phyloP scores from a whole-genome alignment of 2,797 vertebrate species.

The Crocodylus rhombifer region DNA sequence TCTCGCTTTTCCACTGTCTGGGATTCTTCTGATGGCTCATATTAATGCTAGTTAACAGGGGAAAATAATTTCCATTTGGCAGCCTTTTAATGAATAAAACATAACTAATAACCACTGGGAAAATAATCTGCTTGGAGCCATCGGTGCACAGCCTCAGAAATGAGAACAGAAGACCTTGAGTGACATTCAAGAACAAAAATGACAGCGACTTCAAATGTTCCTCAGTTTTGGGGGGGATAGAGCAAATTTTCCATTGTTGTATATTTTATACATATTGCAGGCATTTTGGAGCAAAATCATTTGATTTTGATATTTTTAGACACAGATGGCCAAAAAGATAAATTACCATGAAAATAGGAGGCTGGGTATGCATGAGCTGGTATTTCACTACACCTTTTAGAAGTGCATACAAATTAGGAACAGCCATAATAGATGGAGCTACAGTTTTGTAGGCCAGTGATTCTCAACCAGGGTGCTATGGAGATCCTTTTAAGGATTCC shows the following conservation, averaged over 20 bases:
- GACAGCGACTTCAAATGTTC: background rate
- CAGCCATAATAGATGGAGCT: background rate
- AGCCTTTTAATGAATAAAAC: conserved; percentile 55
- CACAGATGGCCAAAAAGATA: background rate
- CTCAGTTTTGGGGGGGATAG: background rate
- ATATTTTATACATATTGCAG: background rate
- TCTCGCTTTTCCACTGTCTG: background rate
- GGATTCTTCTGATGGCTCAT: background rate
- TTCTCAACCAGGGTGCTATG: too few species aligned
- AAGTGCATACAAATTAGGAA: background rate
- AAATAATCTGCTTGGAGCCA: conserved; percentile 29
- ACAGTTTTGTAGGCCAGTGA: too few species aligned
- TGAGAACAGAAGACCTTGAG: background rate
- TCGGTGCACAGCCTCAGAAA: conserved; percentile 10
- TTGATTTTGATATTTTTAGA: conserved; percentile 5
- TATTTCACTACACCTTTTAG: background rate
- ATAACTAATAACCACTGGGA: background rate
- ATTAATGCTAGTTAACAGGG: conserved; percentile 6
- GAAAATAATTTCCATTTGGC: conserved; percentile 19
- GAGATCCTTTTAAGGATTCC: too few species aligned
- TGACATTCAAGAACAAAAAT: background rate
- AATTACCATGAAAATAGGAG: background rate
- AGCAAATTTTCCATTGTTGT: background rate
- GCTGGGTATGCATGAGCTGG: background rate
- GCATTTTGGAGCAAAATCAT: background rate